phyloP scores from a whole-genome alignment of 2,113 vertebrate species.

The Eolophus roseicapilla region DNA sequence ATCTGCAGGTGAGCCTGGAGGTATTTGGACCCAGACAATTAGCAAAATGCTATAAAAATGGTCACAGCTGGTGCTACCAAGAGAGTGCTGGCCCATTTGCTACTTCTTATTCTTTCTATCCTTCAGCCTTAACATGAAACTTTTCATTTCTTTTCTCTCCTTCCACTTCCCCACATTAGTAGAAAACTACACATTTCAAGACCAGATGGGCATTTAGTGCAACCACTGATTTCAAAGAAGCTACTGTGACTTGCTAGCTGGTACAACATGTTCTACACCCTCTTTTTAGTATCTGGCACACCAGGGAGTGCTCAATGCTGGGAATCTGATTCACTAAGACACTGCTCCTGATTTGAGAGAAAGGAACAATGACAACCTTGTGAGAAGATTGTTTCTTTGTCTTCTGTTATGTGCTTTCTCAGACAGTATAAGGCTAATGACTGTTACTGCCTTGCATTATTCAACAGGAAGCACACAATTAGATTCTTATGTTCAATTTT shows the following conservation, averaged over 20 bases:
- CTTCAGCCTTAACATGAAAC: not conserved
- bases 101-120: not conserved
- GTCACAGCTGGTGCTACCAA: not conserved
- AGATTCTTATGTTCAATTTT: constrained; percentile 48
- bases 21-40: not conserved
- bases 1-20: not conserved
- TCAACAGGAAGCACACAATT: constrained; percentile 65
- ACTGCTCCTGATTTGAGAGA: not conserved
- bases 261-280: not conserved
- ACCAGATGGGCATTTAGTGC: not conserved
- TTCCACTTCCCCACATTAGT: not conserved
- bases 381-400: not conserved
- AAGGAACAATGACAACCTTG: not conserved
- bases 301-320: not conserved
- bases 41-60: not conserved
- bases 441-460: constrained; percentile 57
- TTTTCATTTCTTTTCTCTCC: not conserved
- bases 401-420: not conserved
- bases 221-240: not conserved
- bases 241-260: not conserved
- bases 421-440: constrained; percentile 25
- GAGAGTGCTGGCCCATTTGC: not conserved
- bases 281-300: not conserved
- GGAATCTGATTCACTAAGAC: not conserved
- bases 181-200: not conserved